Evolutionary conservation across 1,140 invertebrate species (phyloP).

Genomic region (Aleiodes sp.): DNA sequence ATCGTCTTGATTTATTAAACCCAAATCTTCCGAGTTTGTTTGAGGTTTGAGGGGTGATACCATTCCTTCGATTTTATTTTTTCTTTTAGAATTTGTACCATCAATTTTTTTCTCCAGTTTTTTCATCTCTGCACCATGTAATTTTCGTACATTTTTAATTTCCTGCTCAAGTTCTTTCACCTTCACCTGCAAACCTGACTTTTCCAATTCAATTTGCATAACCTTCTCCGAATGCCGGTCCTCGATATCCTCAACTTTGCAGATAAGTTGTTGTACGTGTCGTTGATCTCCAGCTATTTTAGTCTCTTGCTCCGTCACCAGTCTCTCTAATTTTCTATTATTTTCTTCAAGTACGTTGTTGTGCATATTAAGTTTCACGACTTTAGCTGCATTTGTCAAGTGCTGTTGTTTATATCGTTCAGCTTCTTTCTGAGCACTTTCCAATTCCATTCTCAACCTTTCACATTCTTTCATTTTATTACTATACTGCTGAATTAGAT

Average conservation of each 20-base stretch:
- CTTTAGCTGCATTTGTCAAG: conserved; percentile 37
- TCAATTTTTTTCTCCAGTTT: conserved; percentile 18
- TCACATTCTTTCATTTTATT: conserved; percentile 47
- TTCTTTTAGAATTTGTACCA: background rate
- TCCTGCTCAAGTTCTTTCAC: conserved; percentile 41
- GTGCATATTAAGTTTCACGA: conserved; percentile 43
- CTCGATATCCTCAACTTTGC: conserved; percentile 44
- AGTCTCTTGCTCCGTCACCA: conserved; percentile 34
- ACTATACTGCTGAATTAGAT: conserved; percentile 46
- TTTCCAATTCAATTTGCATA: conserved; percentile 40
- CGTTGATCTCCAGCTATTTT: conserved; percentile 44
- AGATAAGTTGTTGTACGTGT: conserved; percentile 44
- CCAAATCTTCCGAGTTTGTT: too few species aligned
- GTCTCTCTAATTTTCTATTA: conserved; percentile 20
- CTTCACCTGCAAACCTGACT: conserved; percentile 38
- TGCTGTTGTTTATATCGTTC: conserved; percentile 37
- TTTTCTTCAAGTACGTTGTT: conserved; percentile 36
- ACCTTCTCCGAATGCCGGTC: conserved; percentile 26
- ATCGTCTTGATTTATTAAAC: too few species aligned
- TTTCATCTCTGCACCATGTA: background rate
- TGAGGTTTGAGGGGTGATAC: background rate
- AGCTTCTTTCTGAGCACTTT: conserved; percentile 19
- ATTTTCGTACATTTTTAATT: conserved; percentile 31
- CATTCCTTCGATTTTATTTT: background rate
- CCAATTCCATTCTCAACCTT: conserved; percentile 39